Evolutionary conservation across 2,797 vertebrate genomes (phyloP).

Genomic region (Melopsittacus undulatus): DNA sequence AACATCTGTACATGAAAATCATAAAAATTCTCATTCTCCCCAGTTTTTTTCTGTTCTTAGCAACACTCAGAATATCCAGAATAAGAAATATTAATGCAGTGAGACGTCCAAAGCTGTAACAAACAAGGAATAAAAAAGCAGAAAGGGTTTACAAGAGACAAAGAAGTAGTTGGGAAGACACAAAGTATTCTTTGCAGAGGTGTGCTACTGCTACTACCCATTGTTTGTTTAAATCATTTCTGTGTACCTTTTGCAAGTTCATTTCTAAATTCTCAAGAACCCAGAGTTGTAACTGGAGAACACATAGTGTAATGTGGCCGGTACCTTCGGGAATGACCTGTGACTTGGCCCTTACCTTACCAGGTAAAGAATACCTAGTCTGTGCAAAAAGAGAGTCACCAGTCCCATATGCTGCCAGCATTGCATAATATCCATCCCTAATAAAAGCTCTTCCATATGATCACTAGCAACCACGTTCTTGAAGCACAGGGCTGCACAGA

Average conservation of each 20-base stretch:
- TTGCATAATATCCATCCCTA: neutral
- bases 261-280: neutral
- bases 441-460: neutral
- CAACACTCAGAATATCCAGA: neutral
- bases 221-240: neutral
- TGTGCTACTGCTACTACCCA: accelerated
- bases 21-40: neutral
- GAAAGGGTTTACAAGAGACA: neutral
- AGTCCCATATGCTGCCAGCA: neutral
- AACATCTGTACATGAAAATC: neutral
- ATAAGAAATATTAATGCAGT: neutral
- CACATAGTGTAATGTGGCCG: neutral
- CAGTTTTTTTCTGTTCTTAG: neutral
- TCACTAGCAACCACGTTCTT: neutral
- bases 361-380: neutral
- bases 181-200: neutral
- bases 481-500: neutral
- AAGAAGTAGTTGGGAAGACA: neutral
- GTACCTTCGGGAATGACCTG: neutral
- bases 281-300: neutral
- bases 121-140: neutral
- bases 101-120: neutral
- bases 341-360: neutral
- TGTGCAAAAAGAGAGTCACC: neutral
- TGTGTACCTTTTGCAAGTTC: neutral